Conservation (phyloP, 2,113 vertebrate species). For the Daubentonia madagascariensis region DNA sequence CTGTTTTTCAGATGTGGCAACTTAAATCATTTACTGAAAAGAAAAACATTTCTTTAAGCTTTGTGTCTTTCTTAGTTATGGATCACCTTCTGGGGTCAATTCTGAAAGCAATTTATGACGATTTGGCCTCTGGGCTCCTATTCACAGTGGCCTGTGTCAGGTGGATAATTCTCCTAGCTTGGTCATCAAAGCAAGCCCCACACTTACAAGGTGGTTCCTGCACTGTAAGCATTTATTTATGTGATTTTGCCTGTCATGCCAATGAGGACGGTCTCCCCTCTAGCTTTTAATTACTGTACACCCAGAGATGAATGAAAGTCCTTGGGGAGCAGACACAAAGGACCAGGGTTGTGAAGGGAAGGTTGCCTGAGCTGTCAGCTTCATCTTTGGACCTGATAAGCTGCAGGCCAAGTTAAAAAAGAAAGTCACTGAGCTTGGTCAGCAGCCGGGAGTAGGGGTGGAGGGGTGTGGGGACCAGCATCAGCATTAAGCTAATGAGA, state of each 20-base stretch:
- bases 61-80: conserved; percentile 64
- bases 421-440: conserved; percentile 56
- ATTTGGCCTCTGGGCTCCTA: conserved; percentile 66
- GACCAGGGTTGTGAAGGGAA: conserved; percentile 56
- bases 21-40: conserved; percentile 62
- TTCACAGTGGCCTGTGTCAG: conserved; percentile 61
- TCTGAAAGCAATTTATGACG: conserved; percentile 62
- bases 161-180: conserved; percentile 53
- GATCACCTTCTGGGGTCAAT: conserved; percentile 62
- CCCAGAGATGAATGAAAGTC: conserved; percentile 70
- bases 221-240: conserved; percentile 45
- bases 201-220: background rate
- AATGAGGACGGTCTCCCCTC: background rate
- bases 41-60: conserved; percentile 55
- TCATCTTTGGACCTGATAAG: conserved; percentile 40
- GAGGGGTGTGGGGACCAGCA: background rate
- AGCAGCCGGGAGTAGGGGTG: conserved; percentile 41
- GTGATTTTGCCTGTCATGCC: background rate
- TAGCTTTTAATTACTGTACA: conserved; percentile 66
- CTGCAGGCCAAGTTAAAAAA: conserved; percentile 34
- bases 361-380: conserved; percentile 63
- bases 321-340: conserved; percentile 56
- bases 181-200: conserved; percentile 46
- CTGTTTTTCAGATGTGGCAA: conserved; percentile 62
- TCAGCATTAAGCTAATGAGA: conserved; percentile 81